Evolutionary conservation across 2,797 vertebrate species (phyloP).

Genomic region (Argentina silus): DNA sequence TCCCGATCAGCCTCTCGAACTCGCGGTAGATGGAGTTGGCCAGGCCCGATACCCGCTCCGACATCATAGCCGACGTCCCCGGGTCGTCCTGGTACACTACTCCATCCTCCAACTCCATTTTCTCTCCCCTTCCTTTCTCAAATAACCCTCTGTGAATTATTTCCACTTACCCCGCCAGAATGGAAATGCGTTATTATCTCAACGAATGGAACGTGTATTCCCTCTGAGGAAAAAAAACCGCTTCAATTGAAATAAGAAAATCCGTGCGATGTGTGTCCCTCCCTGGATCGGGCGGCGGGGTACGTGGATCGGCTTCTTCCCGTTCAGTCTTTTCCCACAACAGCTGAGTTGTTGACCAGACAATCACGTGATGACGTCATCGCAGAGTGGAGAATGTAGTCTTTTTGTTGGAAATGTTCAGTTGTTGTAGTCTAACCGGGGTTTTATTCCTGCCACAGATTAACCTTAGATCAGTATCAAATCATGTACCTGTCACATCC

Average conservation of each 20-base stretch:
- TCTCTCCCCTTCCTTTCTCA: constrained; percentile 43
- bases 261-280: constrained; percentile 42
- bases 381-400: constrained; percentile 12
- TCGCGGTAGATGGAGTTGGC: constrained; percentile 95
- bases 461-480: no score
- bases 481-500: no score
- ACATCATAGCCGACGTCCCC: constrained; percentile 88
- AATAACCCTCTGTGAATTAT: constrained; percentile 26
- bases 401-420: constrained; percentile 6
- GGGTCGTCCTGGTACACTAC: constrained; percentile 95
- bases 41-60: constrained; percentile 94
- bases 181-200: constrained; percentile 25
- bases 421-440: no score
- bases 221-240: constrained; percentile 30
- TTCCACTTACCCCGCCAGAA: constrained; percentile 53
- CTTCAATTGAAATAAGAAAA: constrained; percentile 48
- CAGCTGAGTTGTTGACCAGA: constrained; percentile 50
- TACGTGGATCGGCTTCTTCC: constrained; percentile 67
- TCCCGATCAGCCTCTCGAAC: constrained; percentile 91
- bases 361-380: constrained; percentile 56
- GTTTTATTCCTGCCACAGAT: not conserved
- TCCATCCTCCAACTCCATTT: constrained; percentile 96
- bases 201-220: constrained; percentile 18
- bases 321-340: constrained; percentile 33
- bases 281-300: constrained; percentile 41